Percentiles rank a stretch among this genome's conserved stretches.
phyloP scores from a whole-genome alignment of 23 tunicate species.

The Corella eumyota region DNA sequence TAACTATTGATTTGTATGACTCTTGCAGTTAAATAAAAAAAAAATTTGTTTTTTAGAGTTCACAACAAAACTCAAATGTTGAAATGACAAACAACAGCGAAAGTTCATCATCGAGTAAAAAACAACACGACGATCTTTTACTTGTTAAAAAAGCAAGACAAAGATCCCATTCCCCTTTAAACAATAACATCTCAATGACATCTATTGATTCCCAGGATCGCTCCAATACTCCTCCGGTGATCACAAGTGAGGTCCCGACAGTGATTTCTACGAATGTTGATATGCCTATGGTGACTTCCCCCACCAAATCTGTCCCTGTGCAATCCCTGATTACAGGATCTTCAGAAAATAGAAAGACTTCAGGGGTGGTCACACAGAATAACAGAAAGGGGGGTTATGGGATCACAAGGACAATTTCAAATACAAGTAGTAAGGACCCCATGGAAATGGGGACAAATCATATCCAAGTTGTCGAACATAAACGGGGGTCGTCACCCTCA shows the following conservation, averaged over 20 bases:
- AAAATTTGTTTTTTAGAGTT: conserved; percentile 13
- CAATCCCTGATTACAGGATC: too few relatives aligned
- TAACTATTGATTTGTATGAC: too few relatives aligned
- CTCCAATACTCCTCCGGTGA: too few relatives aligned
- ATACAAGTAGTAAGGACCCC: conserved; percentile 3
- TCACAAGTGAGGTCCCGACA: conserved; percentile 1
- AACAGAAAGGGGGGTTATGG: conserved; percentile 17
- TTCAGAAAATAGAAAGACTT: conserved; percentile 1
- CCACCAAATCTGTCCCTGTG: conserved; percentile 19
- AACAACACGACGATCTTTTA: conserved; percentile 7
- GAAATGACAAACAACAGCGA: conserved; percentile 20
- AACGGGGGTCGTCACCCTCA: conserved; percentile 5
- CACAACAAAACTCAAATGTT: conserved; percentile 6
- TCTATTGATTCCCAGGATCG: conserved; percentile 45
- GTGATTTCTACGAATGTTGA: conserved; percentile 7
- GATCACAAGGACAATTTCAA: conserved; percentile 29
- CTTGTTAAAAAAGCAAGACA: too few relatives aligned
- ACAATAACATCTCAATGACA: conserved; percentile 40
- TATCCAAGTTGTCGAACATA: neutral
- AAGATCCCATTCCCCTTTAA: conserved; percentile 28
- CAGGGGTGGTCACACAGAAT: too few relatives aligned
- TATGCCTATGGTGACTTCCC: conserved; percentile 78
- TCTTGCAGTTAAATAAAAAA: too few relatives aligned
- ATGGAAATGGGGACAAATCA: neutral
- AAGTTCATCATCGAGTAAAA: conserved; percentile 34